phyloP scores from a whole-genome alignment of 2,797 vertebrate species.

The Sciurus carolinensis region DNA sequence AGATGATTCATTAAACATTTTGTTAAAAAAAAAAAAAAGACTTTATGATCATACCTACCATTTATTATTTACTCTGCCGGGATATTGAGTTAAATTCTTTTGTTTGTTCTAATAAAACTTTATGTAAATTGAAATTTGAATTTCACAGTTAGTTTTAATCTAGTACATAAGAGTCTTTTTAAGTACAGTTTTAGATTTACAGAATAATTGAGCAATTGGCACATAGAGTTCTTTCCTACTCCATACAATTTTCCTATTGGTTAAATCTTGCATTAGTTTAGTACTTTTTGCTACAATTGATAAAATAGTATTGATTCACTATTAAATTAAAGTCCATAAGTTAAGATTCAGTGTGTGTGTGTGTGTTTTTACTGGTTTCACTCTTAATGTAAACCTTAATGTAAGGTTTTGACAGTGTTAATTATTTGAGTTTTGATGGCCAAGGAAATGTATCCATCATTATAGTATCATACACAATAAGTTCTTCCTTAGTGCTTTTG shows the following conservation, averaged over 20 bases:
- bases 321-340: neutral
- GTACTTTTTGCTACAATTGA: neutral
- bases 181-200: conserved; percentile 29
- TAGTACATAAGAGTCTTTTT: neutral
- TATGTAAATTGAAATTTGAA: conserved; percentile 6
- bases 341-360: neutral
- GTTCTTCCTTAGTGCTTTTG: neutral
- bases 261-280: neutral
- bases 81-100: neutral
- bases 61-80: neutral
- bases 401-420: conserved; percentile 10
- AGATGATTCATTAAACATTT: neutral
- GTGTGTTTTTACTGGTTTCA: neutral
- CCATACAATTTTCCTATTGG: neutral
- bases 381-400: neutral
- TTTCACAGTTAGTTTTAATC: conserved; percentile 16
- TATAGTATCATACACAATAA: neutral
- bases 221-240: neutral
- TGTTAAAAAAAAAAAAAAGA: neutral
- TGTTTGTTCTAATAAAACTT: neutral
- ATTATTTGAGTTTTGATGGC: neutral
- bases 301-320: neutral
- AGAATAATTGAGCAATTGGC: neutral
- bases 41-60: neutral
- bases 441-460: neutral